Conservation (phyloP, 2,888 invertebrate genomes). For the Drosophila lacicola region DNA sequence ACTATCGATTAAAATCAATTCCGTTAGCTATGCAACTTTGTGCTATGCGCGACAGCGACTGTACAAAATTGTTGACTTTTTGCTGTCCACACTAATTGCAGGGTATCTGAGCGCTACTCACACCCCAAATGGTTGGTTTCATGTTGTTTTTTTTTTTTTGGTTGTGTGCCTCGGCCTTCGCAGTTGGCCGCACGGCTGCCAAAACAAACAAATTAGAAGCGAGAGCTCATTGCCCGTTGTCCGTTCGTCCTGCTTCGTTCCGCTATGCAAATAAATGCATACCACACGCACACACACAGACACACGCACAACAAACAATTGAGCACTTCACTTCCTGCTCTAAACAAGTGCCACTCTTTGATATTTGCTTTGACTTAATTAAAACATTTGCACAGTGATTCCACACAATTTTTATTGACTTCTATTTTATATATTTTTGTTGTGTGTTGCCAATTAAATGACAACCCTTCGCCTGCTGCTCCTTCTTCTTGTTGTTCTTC, state of each 20-base stretch:
- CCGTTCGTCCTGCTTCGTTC: constrained; percentile 47
- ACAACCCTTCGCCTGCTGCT: neutral
- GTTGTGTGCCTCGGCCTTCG: constrained; percentile 39
- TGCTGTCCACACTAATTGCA: neutral
- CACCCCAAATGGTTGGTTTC: neutral
- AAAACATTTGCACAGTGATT: constrained; percentile 78
- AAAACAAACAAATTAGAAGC: constrained; percentile 75
- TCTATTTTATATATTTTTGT: constrained; percentile 4
- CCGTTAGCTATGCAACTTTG: too few relatives aligned
- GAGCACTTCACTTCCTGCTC: constrained; percentile 60
- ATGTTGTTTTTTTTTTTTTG: constrained; percentile 5
- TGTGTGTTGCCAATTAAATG: constrained; percentile 69
- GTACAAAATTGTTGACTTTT: neutral
- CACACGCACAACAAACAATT: constrained; percentile 56
- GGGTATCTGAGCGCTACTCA: constrained; percentile 19
- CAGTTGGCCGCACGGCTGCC: constrained; percentile 57
- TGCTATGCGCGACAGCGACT: too few relatives aligned
- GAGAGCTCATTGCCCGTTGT: constrained; percentile 50
- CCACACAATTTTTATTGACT: constrained; percentile 26
- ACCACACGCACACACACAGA: constrained; percentile 31
- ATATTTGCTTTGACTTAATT: constrained; percentile 82
- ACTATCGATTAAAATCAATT: too few relatives aligned
- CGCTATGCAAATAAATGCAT: constrained; percentile 71
- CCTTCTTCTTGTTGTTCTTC: constrained; percentile 4
- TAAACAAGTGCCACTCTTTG: constrained; percentile 71